Evolutionary conservation across 2,797 vertebrate genomes (phyloP).

Genomic region (Ctenopoma multispine): DNA sequence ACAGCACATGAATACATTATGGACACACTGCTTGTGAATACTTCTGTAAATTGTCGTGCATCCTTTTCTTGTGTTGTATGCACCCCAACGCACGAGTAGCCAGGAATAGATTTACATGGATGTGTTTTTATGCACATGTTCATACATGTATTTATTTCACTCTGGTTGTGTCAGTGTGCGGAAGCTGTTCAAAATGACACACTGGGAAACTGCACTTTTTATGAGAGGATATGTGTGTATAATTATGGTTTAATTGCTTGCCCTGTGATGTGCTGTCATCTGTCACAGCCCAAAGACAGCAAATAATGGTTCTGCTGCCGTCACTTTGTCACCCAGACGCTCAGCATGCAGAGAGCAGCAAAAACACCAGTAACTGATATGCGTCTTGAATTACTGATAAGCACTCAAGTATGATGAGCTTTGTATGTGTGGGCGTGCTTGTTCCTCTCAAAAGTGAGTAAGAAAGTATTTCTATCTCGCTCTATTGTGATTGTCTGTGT

Average conservation of each 20-base stretch:
- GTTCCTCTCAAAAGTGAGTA: conserved; percentile 43
- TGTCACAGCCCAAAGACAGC: conserved; percentile 87
- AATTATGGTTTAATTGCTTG: conserved; percentile 87
- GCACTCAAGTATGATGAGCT: conserved; percentile 72
- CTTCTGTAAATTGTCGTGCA: conserved; percentile 53
- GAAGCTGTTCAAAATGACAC: conserved; percentile 65
- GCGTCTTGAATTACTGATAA: conserved; percentile 86
- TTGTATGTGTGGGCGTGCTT: conserved; percentile 64
- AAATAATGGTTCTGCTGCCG: conserved; percentile 84
- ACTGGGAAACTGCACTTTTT: conserved; percentile 59
- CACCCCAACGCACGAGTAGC: conserved; percentile 26
- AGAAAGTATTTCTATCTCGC: conserved; percentile 45
- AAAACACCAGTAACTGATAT: conserved; percentile 84
- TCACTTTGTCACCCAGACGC: conserved; percentile 83
- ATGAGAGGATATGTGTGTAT: conserved; percentile 72
- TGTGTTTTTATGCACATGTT: neutral
- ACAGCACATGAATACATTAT: conserved; percentile 77
- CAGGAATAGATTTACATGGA: conserved; percentile 15
- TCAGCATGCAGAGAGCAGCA: conserved; percentile 82
- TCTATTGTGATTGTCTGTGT: conserved; percentile 46
- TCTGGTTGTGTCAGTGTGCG: conserved; percentile 27
- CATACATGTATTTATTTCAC: conserved; percentile 34
- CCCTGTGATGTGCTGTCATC: conserved; percentile 87
- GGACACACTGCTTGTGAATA: conserved; percentile 60
- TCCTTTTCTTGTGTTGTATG: conserved; percentile 61